Conservation (phyloP, 2,888 invertebrate species). For the Ornithoptera priamus region DNA sequence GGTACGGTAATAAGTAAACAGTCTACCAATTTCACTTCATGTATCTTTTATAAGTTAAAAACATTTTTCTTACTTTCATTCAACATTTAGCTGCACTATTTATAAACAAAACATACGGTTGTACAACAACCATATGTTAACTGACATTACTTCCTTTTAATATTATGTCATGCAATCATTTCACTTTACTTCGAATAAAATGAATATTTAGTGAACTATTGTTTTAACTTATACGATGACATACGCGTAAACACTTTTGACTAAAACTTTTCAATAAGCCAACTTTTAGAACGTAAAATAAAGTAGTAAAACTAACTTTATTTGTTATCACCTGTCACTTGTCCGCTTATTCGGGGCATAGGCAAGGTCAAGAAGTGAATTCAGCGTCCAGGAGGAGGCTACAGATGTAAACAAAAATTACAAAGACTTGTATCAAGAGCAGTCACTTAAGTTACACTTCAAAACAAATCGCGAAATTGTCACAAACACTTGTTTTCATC, state of each 20-base stretch:
- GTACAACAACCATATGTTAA: slow-evolving; percentile 1
- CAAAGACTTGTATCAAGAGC: slow-evolving; percentile 66
- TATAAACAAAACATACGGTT: neutral
- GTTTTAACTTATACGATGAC: slow-evolving; percentile 39
- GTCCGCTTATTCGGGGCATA: slow-evolving; percentile 49
- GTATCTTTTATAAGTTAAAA: neutral
- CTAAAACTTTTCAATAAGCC: slow-evolving; percentile 67
- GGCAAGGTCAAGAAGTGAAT: slow-evolving; percentile 57
- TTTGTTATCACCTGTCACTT: slow-evolving; percentile 59
- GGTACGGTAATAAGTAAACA: slow-evolving; percentile 31
- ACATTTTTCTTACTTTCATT: slow-evolving; percentile 6
- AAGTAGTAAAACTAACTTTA: slow-evolving; percentile 65
- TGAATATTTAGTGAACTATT: slow-evolving; percentile 8
- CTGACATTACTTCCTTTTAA: slow-evolving; percentile 31
- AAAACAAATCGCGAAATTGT: slow-evolving; percentile 70
- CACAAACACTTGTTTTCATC: slow-evolving; percentile 59
- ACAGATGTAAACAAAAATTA: slow-evolving; percentile 77
- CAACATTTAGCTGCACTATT: neutral
- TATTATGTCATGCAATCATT: neutral
- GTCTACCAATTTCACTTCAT: neutral
- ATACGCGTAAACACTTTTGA: slow-evolving; percentile 59
- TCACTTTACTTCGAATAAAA: neutral
- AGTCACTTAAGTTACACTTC: slow-evolving; percentile 71
- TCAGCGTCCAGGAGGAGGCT: slow-evolving; percentile 59
- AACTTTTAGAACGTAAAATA: slow-evolving; percentile 61